Base-by-base conservation (phyloP, 2,113 vertebrate genomes). In the Saccopteryx bilineata region DNA sequence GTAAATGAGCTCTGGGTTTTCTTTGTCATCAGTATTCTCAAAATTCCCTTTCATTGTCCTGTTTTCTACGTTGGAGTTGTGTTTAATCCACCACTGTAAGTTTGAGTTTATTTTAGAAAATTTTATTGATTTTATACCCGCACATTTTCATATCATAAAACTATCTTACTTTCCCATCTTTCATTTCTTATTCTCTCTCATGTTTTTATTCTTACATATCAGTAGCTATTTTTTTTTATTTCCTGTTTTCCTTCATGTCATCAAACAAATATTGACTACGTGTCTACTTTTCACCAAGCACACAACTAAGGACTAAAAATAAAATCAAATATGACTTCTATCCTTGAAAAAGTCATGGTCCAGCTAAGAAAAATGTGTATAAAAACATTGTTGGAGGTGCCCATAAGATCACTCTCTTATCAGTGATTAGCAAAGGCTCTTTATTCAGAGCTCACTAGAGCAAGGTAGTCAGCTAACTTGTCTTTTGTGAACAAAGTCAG, bases 51-150 rank as follows among this genome's bases (percentile, higher is more conserved):
- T 46, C 7, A 46, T 68, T 24, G 48, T 85, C 28, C 18, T 72
- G 3, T 56, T 86, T 28, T n/a, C 52, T 39, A 50, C 1, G 14
- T 58, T 69, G 17, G 46, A 68, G 24, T 63, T 95, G 23, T 61
- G 5, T 83, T 92, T 56, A 93, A 66, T 23, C 19, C 1, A 63
- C 21, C 71, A 26, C 74, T 76, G 31, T 21, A 56, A 33, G 12
- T 60, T 65, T 76, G 56, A 88, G 8, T 28, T 89, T 83, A 83
- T 88, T 60, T 91, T 61, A 79, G 33, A 89, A 17, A 74, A 17
- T 50, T 54, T 80, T 39, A 72, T 56, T 90, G 17, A 63, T 74
- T 90, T 56, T 63, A 50, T 58, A 60, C 3, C 9, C 17, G 33
- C 5, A 86, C 4, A 86, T 68, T 76, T 87, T 52, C 9, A 68